A percentile compares a stretch with the other conserved stretches of the same genome.
Conservation (phyloP, 2,113 vertebrate species). For the Noturus placidus region DNA sequence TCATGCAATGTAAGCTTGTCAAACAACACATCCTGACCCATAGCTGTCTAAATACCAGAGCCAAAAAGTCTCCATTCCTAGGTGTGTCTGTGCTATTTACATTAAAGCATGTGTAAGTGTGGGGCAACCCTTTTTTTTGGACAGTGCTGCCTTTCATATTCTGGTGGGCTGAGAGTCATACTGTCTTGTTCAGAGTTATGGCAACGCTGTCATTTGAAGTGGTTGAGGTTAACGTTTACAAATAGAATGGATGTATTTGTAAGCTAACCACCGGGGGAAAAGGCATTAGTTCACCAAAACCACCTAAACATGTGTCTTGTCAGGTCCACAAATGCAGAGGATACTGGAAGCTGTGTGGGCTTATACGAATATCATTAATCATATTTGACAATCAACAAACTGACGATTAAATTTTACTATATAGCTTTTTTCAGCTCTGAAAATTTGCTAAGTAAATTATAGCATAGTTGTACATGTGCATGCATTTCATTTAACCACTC, state of each 20-base stretch:
- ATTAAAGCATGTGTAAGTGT: constrained; percentile 11
- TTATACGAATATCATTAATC: constrained; percentile 12
- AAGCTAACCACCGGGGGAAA: constrained; percentile 1
- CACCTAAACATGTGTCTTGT: neutral
- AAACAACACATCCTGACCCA: constrained; percentile 20
- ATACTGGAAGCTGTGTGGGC: neutral
- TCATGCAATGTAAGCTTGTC: constrained; percentile 31
- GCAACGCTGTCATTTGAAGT: neutral
- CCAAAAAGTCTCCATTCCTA: constrained; percentile 27
- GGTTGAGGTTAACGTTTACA: neutral
- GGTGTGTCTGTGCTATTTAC: constrained; percentile 16
- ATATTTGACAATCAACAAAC: neutral
- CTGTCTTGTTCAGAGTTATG: neutral
- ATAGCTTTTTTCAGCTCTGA: neutral
- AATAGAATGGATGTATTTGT: neutral
- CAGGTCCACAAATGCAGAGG: neutral
- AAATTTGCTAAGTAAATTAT: neutral
- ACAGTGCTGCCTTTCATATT: constrained; percentile 29
- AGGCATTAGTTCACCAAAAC: neutral
- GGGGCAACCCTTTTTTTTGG: constrained; percentile 32
- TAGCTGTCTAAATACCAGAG: constrained; percentile 31
- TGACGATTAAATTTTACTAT: neutral
- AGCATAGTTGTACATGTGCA: neutral
- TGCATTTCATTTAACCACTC: neutral
- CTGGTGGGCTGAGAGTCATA: constrained; percentile 10